A percentile compares a stretch with the other conserved stretches of the same genome.
These are phyloP conservation scores for Choreutis nemorana DNA, from an alignment of 2,888 invertebrate species.

Conservation along the genomic window DNA sequence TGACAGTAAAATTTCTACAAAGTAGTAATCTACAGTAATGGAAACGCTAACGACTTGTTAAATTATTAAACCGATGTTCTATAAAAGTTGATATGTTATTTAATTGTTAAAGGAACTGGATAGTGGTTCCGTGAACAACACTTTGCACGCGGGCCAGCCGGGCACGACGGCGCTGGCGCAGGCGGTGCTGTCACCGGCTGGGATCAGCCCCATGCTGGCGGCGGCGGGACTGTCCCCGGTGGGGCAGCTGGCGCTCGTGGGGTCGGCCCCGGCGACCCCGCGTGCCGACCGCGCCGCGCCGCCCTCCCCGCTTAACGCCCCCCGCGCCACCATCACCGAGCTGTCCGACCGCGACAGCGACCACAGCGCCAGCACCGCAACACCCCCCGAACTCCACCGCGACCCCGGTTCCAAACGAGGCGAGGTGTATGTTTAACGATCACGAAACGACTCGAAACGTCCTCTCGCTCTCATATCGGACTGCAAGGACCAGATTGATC, in stretches of 20 bases:
- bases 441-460: too few species aligned
- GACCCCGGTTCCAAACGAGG: conserved; percentile 46
- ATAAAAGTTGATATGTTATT: too few species aligned
- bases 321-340: conserved; percentile 29
- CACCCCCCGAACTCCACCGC: conserved; percentile 30
- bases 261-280: conserved; percentile 57
- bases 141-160: conserved; percentile 75
- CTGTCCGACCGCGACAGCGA: conserved; percentile 40
- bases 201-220: conserved; percentile 45
- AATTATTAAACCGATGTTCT: too few species aligned
- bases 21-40: too few species aligned
- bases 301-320: conserved; percentile 14
- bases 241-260: conserved; percentile 64
- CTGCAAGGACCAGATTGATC: too few species aligned
- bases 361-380: conserved; percentile 28
- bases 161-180: conserved; percentile 82
- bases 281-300: conserved; percentile 23
- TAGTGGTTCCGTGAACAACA: conserved; percentile 77
- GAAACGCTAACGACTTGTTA: too few species aligned
- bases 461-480: too few species aligned
- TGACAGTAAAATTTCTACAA: not conserved
- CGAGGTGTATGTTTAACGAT: conserved; percentile 45
- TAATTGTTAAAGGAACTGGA: conserved; percentile 74
- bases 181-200: conserved; percentile 74
- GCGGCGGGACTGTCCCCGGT: conserved; percentile 64